phyloP scores from a whole-genome alignment of 2,113 vertebrate species.

The Lophura nycthemera region DNA sequence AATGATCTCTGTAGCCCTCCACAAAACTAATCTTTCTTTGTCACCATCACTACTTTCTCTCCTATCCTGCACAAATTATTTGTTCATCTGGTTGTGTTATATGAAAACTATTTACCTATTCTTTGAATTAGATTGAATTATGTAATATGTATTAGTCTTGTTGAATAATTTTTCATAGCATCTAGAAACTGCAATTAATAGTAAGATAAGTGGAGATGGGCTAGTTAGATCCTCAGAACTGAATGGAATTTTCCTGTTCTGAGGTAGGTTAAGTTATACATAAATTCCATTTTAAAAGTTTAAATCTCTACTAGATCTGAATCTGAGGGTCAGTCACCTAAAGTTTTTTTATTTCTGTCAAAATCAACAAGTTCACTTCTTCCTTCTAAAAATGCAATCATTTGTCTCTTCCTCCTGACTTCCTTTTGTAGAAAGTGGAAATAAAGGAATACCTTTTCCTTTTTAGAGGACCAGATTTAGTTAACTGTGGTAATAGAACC shows the following conservation, averaged over 20 bases:
- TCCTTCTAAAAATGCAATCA: not conserved
- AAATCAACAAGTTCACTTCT: not conserved
- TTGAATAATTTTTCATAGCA: not conserved
- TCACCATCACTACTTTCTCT: no score
- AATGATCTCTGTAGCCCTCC: no score
- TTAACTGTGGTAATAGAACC: not conserved
- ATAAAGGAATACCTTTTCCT: not conserved
- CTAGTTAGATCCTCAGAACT: not conserved
- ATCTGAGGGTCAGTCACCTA: not conserved
- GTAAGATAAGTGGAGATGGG: not conserved
- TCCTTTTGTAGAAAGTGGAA: not conserved
- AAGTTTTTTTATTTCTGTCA: not conserved
- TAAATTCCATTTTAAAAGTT: no score
- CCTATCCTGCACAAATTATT: not conserved
- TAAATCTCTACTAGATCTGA: no score
- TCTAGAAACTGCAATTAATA: not conserved
- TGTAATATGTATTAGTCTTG: not conserved
- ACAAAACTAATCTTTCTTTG: no score
- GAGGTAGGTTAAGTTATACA: no score
- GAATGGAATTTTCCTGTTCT: not conserved
- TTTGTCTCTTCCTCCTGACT: accelerated
- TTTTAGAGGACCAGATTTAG: not conserved
- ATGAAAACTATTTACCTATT: not conserved
- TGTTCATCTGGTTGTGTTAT: not conserved
- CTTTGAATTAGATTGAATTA: not conserved